Base-by-base conservation (phyloP, 2,113 vertebrate species). In the Rissa tridactyla region DNA sequence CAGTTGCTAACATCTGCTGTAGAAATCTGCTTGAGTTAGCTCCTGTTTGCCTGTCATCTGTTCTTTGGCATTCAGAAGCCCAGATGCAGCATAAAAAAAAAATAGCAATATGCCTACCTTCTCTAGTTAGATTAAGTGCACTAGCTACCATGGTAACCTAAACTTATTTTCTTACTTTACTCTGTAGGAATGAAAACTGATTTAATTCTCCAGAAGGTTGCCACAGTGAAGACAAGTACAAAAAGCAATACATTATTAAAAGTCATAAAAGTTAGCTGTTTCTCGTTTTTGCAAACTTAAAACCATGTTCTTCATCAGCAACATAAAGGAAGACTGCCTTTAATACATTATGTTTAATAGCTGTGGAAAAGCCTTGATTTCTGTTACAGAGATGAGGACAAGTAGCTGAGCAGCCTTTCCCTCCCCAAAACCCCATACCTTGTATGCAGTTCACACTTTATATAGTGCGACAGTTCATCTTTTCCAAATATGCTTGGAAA, bases 111-210 rank as follows among this genome's bases (percentile, higher is more conserved):
- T 92, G 78, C 77, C 83, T 95, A 96, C 96, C 97, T 96, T 85
- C 71, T 96, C 96, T 95, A 91, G 75, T 82, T 15, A 75, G 96
- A 94, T 92, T 95, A 95, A 92, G 78, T 94, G 86, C 88, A 72
- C 84, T 84, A 80, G 98, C 98, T 97, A 92, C 98, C 96, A 98
- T 98, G 96, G 97, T 95, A 98, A 98, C 97, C 46, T 80, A 86
- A 92, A 98, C 96, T 97, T 97, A 98, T 98, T 98, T 97, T 98
- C 97, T 98, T 98, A 95, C 97, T 97, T 97, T 96, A 86, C 60
- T 92, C 94, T 94, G 73, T 84, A 93, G 92, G 84, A 94, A 94
- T 62, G 49, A 92, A 95, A 96, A 94, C 36, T 30, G 60, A 94
- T 84, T 95, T 90, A 90, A 68, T 93, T 92, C 82, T 96, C 78